Conservation (phyloP, 37 sponge, comb jelly and placozoan species). For the Spongilla lacustris region DNA sequence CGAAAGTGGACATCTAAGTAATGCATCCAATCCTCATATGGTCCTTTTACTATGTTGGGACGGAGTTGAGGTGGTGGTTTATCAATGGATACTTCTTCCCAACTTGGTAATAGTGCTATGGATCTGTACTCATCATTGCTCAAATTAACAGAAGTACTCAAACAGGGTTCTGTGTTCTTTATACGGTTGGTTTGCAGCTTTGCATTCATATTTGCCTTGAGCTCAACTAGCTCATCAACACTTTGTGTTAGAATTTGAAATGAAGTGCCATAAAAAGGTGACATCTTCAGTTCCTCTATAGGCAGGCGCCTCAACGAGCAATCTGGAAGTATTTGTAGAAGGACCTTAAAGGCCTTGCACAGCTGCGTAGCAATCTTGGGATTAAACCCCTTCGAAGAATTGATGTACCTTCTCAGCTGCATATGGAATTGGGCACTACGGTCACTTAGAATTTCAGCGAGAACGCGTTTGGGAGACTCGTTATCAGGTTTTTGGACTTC, state of each 20-base stretch:
- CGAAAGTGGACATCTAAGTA: conserved; percentile 89
- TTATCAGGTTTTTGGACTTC: not conserved
- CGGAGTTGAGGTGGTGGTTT: conserved; percentile 39
- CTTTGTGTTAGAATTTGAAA: too few species aligned
- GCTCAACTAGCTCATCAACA: too few species aligned
- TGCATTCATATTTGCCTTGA: too few species aligned
- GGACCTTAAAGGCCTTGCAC: not conserved
- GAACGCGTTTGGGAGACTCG: conserved; percentile 18
- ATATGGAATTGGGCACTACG: conserved; percentile 51
- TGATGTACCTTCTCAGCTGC: not conserved
- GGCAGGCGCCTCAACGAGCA: too few species aligned
- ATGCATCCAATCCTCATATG: conserved; percentile 70
- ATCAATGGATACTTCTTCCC: conserved; percentile 41
- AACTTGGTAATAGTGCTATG: conserved; percentile 47
- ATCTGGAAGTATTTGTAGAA: too few species aligned
- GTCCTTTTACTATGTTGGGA: conserved; percentile 58
- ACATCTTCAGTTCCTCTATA: too few species aligned
- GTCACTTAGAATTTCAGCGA: conserved; percentile 64
- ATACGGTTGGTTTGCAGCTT: too few species aligned
- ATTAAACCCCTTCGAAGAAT: not conserved
- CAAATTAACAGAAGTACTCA: too few species aligned
- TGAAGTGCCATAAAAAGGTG: too few species aligned
- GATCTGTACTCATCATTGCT: conserved; percentile 20
- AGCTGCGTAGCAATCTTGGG: conserved; percentile 5
- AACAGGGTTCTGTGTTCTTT: too few species aligned